phyloP scores from a whole-genome alignment of 2,888 invertebrate genomes.

The Nomada goodeniana region DNA sequence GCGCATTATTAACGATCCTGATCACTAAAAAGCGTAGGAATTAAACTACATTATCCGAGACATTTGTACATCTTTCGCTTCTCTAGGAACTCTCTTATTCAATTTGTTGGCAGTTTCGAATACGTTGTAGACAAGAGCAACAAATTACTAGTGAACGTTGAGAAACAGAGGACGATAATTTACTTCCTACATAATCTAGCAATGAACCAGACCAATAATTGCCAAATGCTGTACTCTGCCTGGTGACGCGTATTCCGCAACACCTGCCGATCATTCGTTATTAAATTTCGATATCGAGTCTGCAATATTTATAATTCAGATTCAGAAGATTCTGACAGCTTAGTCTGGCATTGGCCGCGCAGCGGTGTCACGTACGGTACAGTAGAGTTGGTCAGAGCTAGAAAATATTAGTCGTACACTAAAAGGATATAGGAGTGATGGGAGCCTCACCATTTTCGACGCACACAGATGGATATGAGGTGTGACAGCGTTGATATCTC shows the following conservation, averaged over 20 bases:
- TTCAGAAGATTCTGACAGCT: slow-evolving; percentile 78
- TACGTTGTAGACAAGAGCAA: slow-evolving; percentile 67
- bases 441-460: slow-evolving; percentile 84
- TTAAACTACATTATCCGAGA: slow-evolving; percentile 60
- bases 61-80: slow-evolving; percentile 56
- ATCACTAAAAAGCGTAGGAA: slow-evolving; percentile 67
- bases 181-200: slow-evolving; percentile 74
- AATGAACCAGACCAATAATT: slow-evolving; percentile 80
- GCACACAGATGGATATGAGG: slow-evolving; percentile 83
- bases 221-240: slow-evolving; percentile 80
- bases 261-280: slow-evolving; percentile 82
- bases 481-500: slow-evolving; percentile 83
- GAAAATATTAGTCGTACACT: slow-evolving; percentile 81
- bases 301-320: slow-evolving; percentile 73
- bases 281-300: slow-evolving; percentile 75
- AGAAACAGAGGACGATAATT: slow-evolving; percentile 59
- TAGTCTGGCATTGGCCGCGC: slow-evolving; percentile 79
- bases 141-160: slow-evolving; percentile 56
- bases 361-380: slow-evolving; percentile 80
- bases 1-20: slow-evolving; percentile 56
- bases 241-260: slow-evolving; percentile 80
- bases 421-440: slow-evolving; percentile 82
- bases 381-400: slow-evolving; percentile 82
- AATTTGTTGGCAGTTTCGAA: slow-evolving; percentile 35
- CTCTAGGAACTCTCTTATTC: slow-evolving; percentile 55